Evolutionary conservation across 2,888 invertebrate species (phyloP), one percentile per base, ranked within the genome.

Genomic region (Agonopterix arenella): DNA sequence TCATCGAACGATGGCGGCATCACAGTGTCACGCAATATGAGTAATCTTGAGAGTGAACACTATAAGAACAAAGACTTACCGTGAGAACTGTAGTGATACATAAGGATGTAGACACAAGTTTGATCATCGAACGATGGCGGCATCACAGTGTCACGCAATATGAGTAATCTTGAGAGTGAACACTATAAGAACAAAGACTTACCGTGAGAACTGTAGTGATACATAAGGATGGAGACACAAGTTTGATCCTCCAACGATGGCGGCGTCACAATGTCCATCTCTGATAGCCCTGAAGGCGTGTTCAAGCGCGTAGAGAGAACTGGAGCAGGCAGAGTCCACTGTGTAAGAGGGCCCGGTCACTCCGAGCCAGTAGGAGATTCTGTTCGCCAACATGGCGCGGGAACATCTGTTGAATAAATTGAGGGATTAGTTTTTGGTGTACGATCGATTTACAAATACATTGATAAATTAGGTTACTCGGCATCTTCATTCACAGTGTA

Each of bases 251-350:
- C 95, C 97, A 2, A 98, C 96, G 49, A 98, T 92, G 0, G 98
- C 98, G 0, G 94, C 91, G 54, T 98, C 97, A 67, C 97, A 97
- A 55, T 93, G 92, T 0, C 96, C 97, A 58, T 92, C 92, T 38
- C 94, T 89, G 45, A 97, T 92, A 0, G 95, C 92, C 46, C 91
- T 90, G 73, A 93, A 95, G 10, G 95, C 96, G 57, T 94, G 93
- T 64, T 98, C 96, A 50, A 98, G 59, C 0, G 97, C 98, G 62
- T 95, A 93, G 59, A 97, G 90, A 8, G 97, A 96, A 50, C 98
- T 98, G n/a, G 97, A 97, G 76, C 98, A 98, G 0, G 98, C 98
- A 0, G 98, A 97, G 80, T 98, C 98, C 8, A 97, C 90, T 1
- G 95, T 91, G 82, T 93, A 96, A 4, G 97, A 97, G 0, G 98